Percentiles rank a stretch among this genome's conserved stretches.
phyloP scores from a whole-genome alignment of 1,140 invertebrate species.

The Drosophila quadrilineata region DNA sequence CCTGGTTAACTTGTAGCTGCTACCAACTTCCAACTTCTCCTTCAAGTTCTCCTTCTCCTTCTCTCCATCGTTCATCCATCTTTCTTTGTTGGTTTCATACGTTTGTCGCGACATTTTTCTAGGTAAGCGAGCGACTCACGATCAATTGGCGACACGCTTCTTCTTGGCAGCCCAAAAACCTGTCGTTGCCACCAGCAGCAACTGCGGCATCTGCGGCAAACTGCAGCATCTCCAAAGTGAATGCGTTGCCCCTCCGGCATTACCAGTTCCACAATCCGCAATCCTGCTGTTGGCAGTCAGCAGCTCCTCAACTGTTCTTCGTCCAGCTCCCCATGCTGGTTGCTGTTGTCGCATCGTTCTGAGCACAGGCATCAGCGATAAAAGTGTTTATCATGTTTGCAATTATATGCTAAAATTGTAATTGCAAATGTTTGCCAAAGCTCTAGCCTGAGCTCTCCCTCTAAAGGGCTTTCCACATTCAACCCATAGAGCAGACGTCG shows the following conservation, averaged over 20 bases:
- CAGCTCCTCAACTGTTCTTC: not conserved
- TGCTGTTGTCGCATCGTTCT: constrained; percentile 44
- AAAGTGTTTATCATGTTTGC: constrained; percentile 80
- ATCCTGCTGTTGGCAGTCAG: not conserved
- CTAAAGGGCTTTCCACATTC: constrained; percentile 63
- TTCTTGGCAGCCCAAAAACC: constrained; percentile 73
- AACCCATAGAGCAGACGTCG: too few relatives aligned
- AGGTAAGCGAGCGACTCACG: constrained; percentile 81
- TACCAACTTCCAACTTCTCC: not conserved
- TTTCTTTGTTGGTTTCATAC: constrained; percentile 45
- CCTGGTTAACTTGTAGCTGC: not conserved
- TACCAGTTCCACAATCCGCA: constrained; percentile 3
- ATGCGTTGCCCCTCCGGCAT: too few relatives aligned
- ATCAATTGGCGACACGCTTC: constrained; percentile 81
- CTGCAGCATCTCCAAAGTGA: too few relatives aligned
- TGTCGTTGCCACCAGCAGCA: constrained; percentile 42
- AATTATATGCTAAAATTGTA: constrained; percentile 80
- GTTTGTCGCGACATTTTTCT: constrained; percentile 81
- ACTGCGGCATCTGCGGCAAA: too few relatives aligned
- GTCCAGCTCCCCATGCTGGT: constrained; percentile 11
- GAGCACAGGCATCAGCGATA: constrained; percentile 45
- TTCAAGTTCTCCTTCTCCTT: constrained; percentile 16
- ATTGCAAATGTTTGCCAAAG: constrained; percentile 78
- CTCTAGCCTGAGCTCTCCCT: too few relatives aligned
- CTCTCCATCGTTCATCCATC: constrained; percentile 3